phyloP scores from a whole-genome alignment of 2,113 vertebrate genomes.

The Riparia riparia region DNA sequence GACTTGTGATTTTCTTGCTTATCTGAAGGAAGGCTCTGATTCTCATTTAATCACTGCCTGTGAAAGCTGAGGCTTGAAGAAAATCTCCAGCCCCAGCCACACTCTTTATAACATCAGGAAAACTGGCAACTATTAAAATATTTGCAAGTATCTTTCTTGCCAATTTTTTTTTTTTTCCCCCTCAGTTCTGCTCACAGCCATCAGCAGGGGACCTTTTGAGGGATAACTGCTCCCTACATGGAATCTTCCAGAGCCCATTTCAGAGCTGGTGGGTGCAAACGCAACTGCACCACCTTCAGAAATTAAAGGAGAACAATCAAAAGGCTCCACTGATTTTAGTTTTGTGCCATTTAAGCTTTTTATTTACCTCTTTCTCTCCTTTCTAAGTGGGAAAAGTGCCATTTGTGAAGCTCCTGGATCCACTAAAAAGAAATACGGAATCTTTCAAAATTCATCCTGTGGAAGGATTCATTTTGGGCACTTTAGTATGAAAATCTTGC shows the following conservation, averaged over 20 bases:
- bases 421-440: background rate
- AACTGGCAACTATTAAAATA: conserved; percentile 36
- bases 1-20: background rate
- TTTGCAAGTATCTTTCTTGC: background rate
- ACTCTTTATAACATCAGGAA: background rate
- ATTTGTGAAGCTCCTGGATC: background rate
- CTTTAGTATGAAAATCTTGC: background rate
- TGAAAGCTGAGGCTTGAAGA: background rate
- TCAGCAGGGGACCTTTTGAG: background rate
- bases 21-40: background rate
- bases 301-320: background rate
- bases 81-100: background rate
- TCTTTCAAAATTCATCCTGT: accelerated
- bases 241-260: background rate
- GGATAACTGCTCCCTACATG: background rate
- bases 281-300: background rate
- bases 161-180: background rate
- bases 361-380: background rate
- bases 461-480: background rate
- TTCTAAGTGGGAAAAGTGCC: background rate
- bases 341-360: background rate
- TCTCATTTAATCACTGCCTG: background rate
- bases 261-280: background rate
- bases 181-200: background rate
- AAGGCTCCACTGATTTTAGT: accelerated